Conservation (phyloP, 1,140 invertebrate genomes). For the Phortica variegata region DNA sequence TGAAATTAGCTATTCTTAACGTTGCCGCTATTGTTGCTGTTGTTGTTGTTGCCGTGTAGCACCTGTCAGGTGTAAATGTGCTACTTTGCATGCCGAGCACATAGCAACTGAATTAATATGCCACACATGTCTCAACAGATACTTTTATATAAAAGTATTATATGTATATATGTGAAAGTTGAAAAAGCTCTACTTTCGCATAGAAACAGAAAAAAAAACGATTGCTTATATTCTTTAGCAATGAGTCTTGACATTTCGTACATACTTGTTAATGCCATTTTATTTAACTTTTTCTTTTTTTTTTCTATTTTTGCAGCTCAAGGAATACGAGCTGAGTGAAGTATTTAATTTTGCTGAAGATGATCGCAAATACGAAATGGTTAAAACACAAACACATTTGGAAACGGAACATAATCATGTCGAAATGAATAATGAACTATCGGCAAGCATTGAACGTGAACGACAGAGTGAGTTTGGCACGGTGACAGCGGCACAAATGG, state of each 20-base stretch:
- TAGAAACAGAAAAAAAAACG: too few relatives aligned
- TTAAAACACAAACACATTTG: conserved; percentile 68
- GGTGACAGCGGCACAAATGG: conserved; percentile 19
- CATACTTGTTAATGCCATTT: not conserved
- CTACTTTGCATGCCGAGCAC: conserved; percentile 40
- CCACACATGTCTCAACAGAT: conserved; percentile 41
- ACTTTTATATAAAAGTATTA: too few relatives aligned
- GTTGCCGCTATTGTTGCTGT: too few relatives aligned
- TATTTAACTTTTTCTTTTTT: not conserved
- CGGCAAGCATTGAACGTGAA: conserved; percentile 76
- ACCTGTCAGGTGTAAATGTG: conserved; percentile 31
- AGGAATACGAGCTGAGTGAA: conserved; percentile 83
- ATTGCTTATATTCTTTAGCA: conserved; percentile 26
- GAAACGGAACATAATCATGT: conserved; percentile 65
- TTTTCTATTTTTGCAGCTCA: conserved; percentile 63
- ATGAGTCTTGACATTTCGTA: not conserved
- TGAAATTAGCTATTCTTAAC: conserved; percentile 53
- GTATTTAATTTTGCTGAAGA: conserved; percentile 79
- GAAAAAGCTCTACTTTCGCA: too few relatives aligned
- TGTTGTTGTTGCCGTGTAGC: too few relatives aligned
- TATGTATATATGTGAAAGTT: conserved; percentile 10
- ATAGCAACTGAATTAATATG: conserved; percentile 53
- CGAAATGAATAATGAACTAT: conserved; percentile 69
- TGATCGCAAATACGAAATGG: conserved; percentile 73
- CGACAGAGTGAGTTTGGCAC: conserved; percentile 51